Percentiles rank a stretch among this genome's conserved stretches.
phyloP scores from a whole-genome alignment of 2,113 vertebrate species.

The Hippocampus abdominalis region DNA sequence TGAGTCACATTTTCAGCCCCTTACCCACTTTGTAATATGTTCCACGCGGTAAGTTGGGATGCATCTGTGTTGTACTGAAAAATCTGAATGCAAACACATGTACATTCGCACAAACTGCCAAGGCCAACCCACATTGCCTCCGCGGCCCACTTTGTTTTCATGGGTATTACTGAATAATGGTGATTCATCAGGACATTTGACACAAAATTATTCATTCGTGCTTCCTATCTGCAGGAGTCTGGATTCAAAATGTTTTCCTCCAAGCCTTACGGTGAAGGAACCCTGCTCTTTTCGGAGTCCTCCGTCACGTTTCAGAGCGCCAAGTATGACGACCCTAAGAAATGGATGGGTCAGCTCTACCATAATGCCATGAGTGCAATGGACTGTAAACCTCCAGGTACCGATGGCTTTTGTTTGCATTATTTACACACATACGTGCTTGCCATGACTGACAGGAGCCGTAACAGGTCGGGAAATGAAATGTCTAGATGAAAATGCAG shows the following conservation, averaged over 20 bases:
- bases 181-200: neutral
- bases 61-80: too few species aligned
- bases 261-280: conserved; percentile 54
- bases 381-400: conserved; percentile 80
- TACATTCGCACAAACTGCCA: too few species aligned
- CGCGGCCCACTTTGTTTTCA: too few species aligned
- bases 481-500: neutral
- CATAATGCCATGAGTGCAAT: conserved; percentile 76
- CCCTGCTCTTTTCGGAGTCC: conserved; percentile 83
- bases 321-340: conserved; percentile 71
- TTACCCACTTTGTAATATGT: too few species aligned
- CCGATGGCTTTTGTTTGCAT: conserved; percentile 10
- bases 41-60: too few species aligned
- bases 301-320: conserved; percentile 69
- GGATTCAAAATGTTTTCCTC: conserved; percentile 86
- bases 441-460: neutral
- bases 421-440: neutral
- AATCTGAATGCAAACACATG: too few species aligned
- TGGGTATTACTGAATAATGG: neutral
- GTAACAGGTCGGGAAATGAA: neutral
- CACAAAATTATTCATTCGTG: neutral
- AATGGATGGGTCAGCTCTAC: conserved; percentile 83
- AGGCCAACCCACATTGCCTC: too few species aligned
- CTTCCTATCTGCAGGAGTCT: conserved; percentile 46
- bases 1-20: too few species aligned